Base-by-base conservation (phyloP, 2,797 vertebrate genomes). In the Lepidocolaptes lacrymiger region DNA sequence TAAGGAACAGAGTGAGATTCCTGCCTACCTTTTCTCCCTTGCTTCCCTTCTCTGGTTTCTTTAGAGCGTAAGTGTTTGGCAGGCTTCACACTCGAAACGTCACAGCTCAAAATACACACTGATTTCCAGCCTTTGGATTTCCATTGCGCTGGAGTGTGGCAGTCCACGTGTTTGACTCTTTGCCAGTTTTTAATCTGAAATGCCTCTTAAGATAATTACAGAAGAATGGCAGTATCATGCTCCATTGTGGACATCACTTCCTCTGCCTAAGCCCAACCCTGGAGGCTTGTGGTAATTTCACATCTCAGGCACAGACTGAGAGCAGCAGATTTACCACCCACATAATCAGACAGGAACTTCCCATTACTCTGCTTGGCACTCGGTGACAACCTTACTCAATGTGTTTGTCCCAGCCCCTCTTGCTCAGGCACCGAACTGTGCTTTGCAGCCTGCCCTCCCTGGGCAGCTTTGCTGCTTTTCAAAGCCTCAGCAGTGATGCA, bases 351-450 rank as follows among this genome's bases (percentile, higher is more conserved):
- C 3, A 3, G 49, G 18, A 78, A 54, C 36, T 74, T 88, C 63
- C 69, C 12, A 1, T 83, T 36, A 73, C 12, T 56, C 32, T 15
- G 7, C 2, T 2, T 32, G 54, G 39, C 1, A 2, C 36, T 54
- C 3, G 2, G 23, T 67, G 59, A 34, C 0, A 0, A 12, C 27
- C 8, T 41, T 19, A 0, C 0, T 32, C 46, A 17, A 22, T 1
- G 3, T 5, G 1, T 39, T 64, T 72, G 23, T 84, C 28, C 28
- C 36, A 71, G 39, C 20, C 14, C 16, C 2, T 55, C 56, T 77
- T 0, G 0, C n/a, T 55, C 76, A 22, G 61, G 26, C 5, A 6
- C 18, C 0, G 0, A 32, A 19, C 12, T 44, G 10, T 39, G 56
- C n/a, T 62, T 44, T 9, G 3, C 46, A 58, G 16, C 46, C 10